These are phyloP conservation scores for Drosophila demipolita DNA, from an alignment of 2,888 invertebrate species.

Conservation along the genomic window DNA sequence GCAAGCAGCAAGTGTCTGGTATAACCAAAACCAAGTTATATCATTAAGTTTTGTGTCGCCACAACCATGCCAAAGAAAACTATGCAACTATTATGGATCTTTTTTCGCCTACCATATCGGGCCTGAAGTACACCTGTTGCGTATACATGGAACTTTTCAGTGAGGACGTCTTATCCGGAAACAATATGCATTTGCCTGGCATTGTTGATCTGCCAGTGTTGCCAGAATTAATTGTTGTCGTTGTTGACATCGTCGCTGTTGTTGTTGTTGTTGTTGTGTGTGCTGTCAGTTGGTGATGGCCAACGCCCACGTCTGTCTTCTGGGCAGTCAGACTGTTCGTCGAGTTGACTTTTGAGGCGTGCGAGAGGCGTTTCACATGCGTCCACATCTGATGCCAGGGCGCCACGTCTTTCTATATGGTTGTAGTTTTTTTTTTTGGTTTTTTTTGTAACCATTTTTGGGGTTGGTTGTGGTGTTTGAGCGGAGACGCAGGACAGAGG, in stretches of 20 bases:
- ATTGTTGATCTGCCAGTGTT: constrained; percentile 38
- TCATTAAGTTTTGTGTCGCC: constrained; percentile 27
- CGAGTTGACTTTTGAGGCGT: constrained; percentile 84
- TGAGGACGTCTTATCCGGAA: constrained; percentile 81
- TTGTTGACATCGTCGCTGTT: constrained; percentile 18
- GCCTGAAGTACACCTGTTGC: constrained; percentile 81
- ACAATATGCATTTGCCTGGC: constrained; percentile 76
- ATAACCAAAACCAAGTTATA: constrained; percentile 48
- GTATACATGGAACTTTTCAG: constrained; percentile 77
- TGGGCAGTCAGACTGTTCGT: constrained; percentile 83
- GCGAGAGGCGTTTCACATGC: constrained; percentile 84
- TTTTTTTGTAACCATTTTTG: constrained; percentile 12
- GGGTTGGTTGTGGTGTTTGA: constrained; percentile 19
- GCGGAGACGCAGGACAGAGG: constrained; percentile 36
- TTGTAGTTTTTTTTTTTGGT: constrained; percentile 30
- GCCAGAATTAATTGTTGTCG: constrained; percentile 30
- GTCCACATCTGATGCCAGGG: constrained; percentile 85
- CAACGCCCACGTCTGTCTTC: constrained; percentile 79
- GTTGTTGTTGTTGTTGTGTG: constrained; percentile 24
- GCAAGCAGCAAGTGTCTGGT: neutral
- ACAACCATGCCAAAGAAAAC: constrained; percentile 70
- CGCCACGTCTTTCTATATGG: constrained; percentile 82
- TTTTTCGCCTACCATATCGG: constrained; percentile 81
- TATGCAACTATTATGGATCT: constrained; percentile 38
- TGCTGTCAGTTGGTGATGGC: constrained; percentile 63